Evolutionary conservation across 1,140 invertebrate genomes (phyloP).

Genomic region (Drosophila mauritiana): DNA sequence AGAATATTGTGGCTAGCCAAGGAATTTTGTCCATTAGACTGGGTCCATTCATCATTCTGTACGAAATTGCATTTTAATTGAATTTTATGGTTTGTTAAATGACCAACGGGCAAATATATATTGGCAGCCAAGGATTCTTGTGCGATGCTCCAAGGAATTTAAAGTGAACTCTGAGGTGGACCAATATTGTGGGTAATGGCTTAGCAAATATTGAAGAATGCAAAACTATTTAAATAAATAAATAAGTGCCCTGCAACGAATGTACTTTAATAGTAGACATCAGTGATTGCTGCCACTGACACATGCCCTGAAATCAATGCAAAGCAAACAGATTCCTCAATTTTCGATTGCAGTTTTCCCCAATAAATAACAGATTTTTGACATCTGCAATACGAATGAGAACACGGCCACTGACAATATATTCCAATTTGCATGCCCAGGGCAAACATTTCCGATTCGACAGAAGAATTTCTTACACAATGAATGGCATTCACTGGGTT

Average conservation of each 20-base stretch:
- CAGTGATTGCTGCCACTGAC: conserved; percentile 1
- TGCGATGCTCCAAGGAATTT: neutral
- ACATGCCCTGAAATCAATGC: conserved; percentile 30
- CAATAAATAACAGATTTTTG: conserved; percentile 30
- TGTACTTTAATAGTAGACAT: conserved; percentile 4
- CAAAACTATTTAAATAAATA: conserved; percentile 1
- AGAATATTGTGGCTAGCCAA: conserved; percentile 17
- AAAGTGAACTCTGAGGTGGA: conserved; percentile 7
- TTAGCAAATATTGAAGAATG: neutral
- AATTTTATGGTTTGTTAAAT: conserved; percentile 23
- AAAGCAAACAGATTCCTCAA: conserved; percentile 24
- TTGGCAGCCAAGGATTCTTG: neutral
- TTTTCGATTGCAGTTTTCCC: conserved; percentile 23
- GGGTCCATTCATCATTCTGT: conserved; percentile 23
- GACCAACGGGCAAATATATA: neutral
- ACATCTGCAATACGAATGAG: conserved; percentile 7
- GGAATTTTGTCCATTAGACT: conserved; percentile 18
- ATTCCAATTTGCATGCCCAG: conserved; percentile 28
- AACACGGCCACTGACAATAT: conserved; percentile 17
- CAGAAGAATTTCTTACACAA: conserved; percentile 13
- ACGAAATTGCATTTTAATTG: conserved; percentile 37
- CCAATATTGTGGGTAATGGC: conserved; percentile 24
- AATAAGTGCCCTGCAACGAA: conserved; percentile 1
- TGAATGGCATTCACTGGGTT: neutral
- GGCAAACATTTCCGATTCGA: conserved; percentile 21